phyloP scores from a whole-genome alignment of 1,140 invertebrate genomes.

The Lepeophtheirus salmonis region DNA sequence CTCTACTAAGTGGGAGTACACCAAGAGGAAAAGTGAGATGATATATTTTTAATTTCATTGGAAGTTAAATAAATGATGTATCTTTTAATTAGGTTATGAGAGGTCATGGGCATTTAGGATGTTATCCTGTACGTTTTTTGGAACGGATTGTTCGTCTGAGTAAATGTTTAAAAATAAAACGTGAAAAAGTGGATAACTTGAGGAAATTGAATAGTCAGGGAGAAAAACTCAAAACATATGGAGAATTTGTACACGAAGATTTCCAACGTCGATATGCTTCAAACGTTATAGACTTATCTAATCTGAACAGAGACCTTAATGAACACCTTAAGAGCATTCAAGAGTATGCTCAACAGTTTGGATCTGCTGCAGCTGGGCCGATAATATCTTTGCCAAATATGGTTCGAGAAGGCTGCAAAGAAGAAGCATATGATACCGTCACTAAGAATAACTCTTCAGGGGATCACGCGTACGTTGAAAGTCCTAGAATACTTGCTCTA shows the following conservation, averaged over 20 bases:
- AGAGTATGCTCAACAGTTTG: conserved; percentile 47
- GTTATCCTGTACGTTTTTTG: conserved; percentile 62
- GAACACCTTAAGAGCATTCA: conserved; percentile 66
- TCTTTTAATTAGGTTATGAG: conserved; percentile 20
- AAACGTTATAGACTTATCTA: conserved; percentile 71
- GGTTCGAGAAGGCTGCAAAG: conserved; percentile 11
- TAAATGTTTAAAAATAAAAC: conserved; percentile 65
- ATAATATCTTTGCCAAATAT: conserved; percentile 11
- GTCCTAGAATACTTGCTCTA: conserved; percentile 5
- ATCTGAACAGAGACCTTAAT: conserved; percentile 69
- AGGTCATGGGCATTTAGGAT: conserved; percentile 41
- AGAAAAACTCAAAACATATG: conserved; percentile 62
- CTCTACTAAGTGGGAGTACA: conserved; percentile 28
- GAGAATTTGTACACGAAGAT: conserved; percentile 51
- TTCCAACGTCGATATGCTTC: conserved; percentile 76
- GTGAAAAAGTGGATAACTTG: conserved; percentile 53
- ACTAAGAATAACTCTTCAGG: conserved; percentile 11
- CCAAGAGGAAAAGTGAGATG: conserved; percentile 1
- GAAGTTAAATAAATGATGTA: not conserved
- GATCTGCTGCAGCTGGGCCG: conserved; percentile 3
- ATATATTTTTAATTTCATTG: not conserved
- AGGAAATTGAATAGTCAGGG: conserved; percentile 76
- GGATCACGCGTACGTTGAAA: conserved; percentile 9
- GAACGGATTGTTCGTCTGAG: conserved; percentile 59
- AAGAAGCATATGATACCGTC: conserved; percentile 15